Evolutionary conservation across 92 coral and sea anemone species (phyloP).

Genomic region (Palythoa heliodiscus): DNA sequence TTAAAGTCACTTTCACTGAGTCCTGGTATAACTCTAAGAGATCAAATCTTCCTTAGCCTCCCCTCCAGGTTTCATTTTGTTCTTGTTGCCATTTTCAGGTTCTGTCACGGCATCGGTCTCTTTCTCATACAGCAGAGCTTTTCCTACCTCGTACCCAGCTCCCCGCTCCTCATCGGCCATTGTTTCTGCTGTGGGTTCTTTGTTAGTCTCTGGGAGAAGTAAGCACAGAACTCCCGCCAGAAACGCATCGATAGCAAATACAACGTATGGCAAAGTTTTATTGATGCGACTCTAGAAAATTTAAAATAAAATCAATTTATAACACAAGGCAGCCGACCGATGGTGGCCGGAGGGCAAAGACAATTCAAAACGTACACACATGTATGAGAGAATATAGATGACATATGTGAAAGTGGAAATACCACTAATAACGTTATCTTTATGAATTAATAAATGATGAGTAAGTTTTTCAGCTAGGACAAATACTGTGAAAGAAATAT

Average conservation of each 20-base stretch:
- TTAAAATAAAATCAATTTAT: neutral
- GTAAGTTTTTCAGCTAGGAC: too few species aligned
- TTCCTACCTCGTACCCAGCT: slow-evolving; percentile 16
- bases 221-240: slow-evolving; percentile 83
- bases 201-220: slow-evolving; percentile 92
- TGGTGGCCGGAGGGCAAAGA: too few species aligned
- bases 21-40: neutral
- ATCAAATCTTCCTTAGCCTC: neutral
- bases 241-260: slow-evolving; percentile 86
- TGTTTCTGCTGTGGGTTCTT: slow-evolving; percentile 84
- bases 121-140: slow-evolving; percentile 27
- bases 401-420: too few species aligned
- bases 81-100: slow-evolving; percentile 2
- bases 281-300: slow-evolving; percentile 54
- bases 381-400: too few species aligned
- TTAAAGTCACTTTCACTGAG: neutral
- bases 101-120: slow-evolving; percentile 16
- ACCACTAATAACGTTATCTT: too few species aligned
- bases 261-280: slow-evolving; percentile 71
- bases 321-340: neutral
- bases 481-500: too few species aligned
- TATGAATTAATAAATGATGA: too few species aligned
- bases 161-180: slow-evolving; percentile 54
- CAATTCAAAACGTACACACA: too few species aligned
- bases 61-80: neutral